These are phyloP conservation scores for Clivina fossor DNA, from an alignment of 2,888 invertebrate genomes.

Conservation along the genomic window DNA sequence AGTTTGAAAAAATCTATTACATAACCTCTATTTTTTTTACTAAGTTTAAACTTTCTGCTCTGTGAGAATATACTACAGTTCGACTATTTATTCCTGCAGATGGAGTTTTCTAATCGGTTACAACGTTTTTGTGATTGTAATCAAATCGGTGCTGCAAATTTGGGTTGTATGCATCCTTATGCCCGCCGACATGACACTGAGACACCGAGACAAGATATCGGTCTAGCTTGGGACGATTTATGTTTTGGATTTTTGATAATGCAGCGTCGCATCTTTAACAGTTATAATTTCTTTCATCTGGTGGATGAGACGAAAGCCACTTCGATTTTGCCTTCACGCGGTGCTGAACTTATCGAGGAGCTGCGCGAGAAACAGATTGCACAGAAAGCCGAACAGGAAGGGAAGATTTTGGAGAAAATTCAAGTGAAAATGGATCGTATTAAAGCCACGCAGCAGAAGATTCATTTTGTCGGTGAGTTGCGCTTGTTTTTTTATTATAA, in stretches of 20 bases:
- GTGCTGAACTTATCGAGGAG: slow-evolving; percentile 94
- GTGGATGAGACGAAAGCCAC: slow-evolving; percentile 95
- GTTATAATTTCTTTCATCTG: slow-evolving; percentile 96
- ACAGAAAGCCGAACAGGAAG: slow-evolving; percentile 85
- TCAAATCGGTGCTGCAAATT: slow-evolving; percentile 86
- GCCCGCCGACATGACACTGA: too few relatives aligned
- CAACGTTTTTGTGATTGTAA: slow-evolving; percentile 84
- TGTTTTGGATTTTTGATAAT: slow-evolving; percentile 93
- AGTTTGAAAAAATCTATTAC: too few relatives aligned
- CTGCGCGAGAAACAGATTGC: slow-evolving; percentile 85
- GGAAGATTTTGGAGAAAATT: slow-evolving; percentile 85
- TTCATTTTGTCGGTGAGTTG: slow-evolving; percentile 84
- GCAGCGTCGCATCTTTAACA: slow-evolving; percentile 89
- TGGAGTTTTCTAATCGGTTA: slow-evolving; percentile 91
- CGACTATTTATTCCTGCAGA: too few relatives aligned
- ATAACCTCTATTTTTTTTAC: too few relatives aligned
- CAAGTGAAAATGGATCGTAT: slow-evolving; percentile 96
- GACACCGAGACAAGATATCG: slow-evolving; percentile 80
- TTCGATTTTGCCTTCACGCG: slow-evolving; percentile 88
- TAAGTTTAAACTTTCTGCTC: too few relatives aligned
- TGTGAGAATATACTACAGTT: too few relatives aligned
- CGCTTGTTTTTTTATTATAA: too few relatives aligned
- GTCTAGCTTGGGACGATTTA: slow-evolving; percentile 91
- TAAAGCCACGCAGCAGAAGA: slow-evolving; percentile 86
- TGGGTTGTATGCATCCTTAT: slow-evolving; percentile 88